Conservation (phyloP, 2,113 vertebrate genomes). For the Narcine bancroftii region DNA sequence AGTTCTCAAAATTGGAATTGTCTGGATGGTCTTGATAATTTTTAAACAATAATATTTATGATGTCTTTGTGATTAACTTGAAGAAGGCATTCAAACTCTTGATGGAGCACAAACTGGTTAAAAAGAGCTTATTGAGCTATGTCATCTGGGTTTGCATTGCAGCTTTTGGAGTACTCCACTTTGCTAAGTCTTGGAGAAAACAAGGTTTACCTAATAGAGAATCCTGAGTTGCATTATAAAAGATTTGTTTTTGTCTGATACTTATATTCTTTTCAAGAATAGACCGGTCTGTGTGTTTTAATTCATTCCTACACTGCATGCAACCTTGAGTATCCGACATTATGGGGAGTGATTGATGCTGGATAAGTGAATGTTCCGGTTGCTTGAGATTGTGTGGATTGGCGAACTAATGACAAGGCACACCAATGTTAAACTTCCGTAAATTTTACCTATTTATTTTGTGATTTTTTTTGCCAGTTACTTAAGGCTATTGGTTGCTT, state of each 20-base stretch:
- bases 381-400: too few relatives aligned
- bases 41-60: background rate
- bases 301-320: too few relatives aligned
- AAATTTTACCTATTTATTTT: too few relatives aligned
- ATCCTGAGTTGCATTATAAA: background rate
- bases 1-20: too few relatives aligned
- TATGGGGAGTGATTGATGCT: too few relatives aligned
- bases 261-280: background rate
- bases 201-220: background rate
- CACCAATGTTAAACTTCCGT: too few relatives aligned
- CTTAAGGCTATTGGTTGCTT: too few relatives aligned
- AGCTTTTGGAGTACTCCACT: background rate
- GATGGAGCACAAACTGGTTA: background rate
- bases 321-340: too few relatives aligned
- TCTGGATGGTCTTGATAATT: too few relatives aligned
- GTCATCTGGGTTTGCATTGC: background rate
- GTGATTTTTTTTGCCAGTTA: too few relatives aligned
- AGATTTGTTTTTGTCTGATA: background rate
- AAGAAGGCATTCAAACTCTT: background rate
- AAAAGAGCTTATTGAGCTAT: background rate
- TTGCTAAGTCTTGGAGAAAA: background rate
- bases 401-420: too few relatives aligned
- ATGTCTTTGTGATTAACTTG: background rate
- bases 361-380: too few relatives aligned
- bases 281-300: background rate